Evolutionary conservation across 37 sponge, comb jelly and placozoan genomes (phyloP), one percentile per base, ranked within the genome.

Genomic region (Aphrocallistes beatrix): DNA sequence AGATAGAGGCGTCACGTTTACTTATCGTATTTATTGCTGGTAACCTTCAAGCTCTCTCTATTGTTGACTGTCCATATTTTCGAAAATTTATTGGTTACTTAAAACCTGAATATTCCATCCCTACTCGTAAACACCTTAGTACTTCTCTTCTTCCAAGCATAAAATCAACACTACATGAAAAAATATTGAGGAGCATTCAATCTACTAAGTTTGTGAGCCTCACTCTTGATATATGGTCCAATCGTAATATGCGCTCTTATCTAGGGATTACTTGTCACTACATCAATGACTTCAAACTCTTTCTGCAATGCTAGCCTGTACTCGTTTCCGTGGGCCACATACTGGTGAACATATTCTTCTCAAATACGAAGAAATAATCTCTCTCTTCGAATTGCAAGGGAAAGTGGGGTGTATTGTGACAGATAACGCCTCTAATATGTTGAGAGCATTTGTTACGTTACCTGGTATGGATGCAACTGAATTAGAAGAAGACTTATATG

Each of bases 171-270:
- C 23, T 82, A 37, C 38, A 86, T 38, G 23, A 3, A 34, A 36
- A 38, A 28, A 38, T 38, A 23, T 37, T 37, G 1, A 69, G 25
- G 6, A 36, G 10, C 36, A 37, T 85, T 1, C 1, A 51, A 85
- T 36, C 38, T 39, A 38, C 45, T 23, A 39, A 86, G 3, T 39
- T 37, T 6, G 82, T 86, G 40, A 38, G 39, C 30, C 34, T 86
- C 23, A 86, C 87, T 32, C 37, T 86, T 1, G 87, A 86, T 38
- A n/a, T 82, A 30, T 86, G 87, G 87, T 82, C 87, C 36, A 86
- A 81, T 82, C 82, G 82, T 36, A 81, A 51, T 81, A 82, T 86
- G 87, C 39, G 47, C 36, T 36, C 42, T 36, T 86, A 51, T 38
- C 40, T 81, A 37, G 87, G 82, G 28, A 86, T 86, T 23, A 86